Percentiles rank a stretch among this genome's conserved stretches.
phyloP scores from a whole-genome alignment of 2,888 invertebrate species.

The Drosophila pseudotalamancana region DNA sequence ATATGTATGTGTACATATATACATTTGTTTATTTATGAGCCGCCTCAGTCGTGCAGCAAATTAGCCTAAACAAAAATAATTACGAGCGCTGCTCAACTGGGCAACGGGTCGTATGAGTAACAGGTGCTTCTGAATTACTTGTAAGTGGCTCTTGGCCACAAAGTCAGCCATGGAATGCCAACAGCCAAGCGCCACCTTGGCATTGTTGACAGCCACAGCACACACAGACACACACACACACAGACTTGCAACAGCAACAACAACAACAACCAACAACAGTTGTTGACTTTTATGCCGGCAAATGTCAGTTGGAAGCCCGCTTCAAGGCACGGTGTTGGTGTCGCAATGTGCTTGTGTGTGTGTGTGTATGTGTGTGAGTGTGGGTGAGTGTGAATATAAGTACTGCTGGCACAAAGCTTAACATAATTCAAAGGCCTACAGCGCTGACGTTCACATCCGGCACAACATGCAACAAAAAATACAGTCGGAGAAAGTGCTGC shows the following conservation, averaged over 20 bases:
- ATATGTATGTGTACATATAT: background rate
- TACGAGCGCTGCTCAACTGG: conserved; percentile 26
- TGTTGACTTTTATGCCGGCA: conserved; percentile 78
- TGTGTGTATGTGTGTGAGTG: conserved; percentile 11
- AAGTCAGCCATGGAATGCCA: conserved; percentile 46
- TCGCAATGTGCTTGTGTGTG: conserved; percentile 9
- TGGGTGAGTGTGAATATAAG: conserved; percentile 43
- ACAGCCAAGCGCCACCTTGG: conserved; percentile 39
- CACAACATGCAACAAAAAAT: background rate
- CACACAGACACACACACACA: background rate
- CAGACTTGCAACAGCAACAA: conserved; percentile 25
- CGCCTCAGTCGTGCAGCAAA: conserved; percentile 22
- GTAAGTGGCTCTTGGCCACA: conserved; percentile 65
- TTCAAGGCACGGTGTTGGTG: conserved; percentile 39
- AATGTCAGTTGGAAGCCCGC: conserved; percentile 73
- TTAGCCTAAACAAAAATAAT: conserved; percentile 54
- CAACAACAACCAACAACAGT: conserved; percentile 58
- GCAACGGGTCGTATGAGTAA: conserved; percentile 57
- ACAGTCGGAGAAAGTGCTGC: conserved; percentile 23
- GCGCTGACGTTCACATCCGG: conserved; percentile 29
- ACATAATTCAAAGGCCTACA: conserved; percentile 67
- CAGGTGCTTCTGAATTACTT: conserved; percentile 56
- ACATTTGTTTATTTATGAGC: background rate
- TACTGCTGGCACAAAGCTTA: conserved; percentile 67
- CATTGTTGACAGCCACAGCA: conserved; percentile 73